Conservation (phyloP, 2,113 vertebrate genomes). For the Elephantulus edwardii region DNA sequence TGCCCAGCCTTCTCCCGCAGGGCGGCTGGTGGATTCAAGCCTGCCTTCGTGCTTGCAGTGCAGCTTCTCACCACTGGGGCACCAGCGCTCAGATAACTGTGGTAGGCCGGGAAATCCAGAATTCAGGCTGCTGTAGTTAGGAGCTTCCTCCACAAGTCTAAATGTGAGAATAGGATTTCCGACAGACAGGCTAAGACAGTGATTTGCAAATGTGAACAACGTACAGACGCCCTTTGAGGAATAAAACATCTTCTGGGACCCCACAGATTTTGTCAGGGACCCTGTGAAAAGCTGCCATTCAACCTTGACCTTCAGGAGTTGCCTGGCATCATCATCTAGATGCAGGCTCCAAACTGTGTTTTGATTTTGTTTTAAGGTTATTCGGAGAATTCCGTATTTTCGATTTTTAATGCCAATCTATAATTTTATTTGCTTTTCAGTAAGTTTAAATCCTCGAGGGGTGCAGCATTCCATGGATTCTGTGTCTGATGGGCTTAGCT, state of each 20-base stretch:
- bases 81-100: no score
- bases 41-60: no score
- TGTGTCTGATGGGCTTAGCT: no score
- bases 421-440: no score
- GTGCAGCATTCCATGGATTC: no score
- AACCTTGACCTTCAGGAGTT: not conserved
- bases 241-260: not conserved
- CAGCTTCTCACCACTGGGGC: no score
- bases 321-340: not conserved
- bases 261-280: not conserved
- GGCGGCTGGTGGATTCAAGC: no score
- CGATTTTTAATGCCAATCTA: no score
- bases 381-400: not conserved
- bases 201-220: not conserved
- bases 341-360: not conserved
- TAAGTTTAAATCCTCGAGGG: no score
- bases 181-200: not conserved
- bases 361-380: not conserved
- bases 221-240: not conserved
- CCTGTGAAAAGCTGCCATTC: not conserved
- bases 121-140: not conserved
- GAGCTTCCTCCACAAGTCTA: not conserved
- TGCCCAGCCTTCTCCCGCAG: no score
- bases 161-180: not conserved
- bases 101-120: not conserved